Evolutionary conservation across 2,888 invertebrate genomes (phyloP).

Genomic region (Arrhopalites spinosus): DNA sequence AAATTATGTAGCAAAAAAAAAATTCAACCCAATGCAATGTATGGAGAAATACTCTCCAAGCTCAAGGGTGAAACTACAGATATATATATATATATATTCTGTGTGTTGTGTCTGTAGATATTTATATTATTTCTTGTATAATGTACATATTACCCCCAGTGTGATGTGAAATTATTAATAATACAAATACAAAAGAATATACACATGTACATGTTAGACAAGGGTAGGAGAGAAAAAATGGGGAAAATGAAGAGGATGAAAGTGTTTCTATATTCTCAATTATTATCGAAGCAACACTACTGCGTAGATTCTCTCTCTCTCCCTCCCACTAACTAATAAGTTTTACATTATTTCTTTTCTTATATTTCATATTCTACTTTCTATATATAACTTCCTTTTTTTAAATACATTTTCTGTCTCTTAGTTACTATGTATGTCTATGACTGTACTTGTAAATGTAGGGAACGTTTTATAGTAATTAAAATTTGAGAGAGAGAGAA

Average conservation of each 20-base stretch:
- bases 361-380: not conserved
- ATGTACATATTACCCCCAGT: not conserved
- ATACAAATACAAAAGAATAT: too few species aligned
- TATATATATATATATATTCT: not conserved
- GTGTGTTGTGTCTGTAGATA: too few species aligned
- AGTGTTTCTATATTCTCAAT: slow-evolving; percentile 4
- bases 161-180: too few species aligned
- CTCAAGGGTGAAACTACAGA: not conserved
- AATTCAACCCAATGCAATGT: too few species aligned
- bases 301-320: not conserved
- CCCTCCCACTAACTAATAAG: not conserved
- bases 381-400: not conserved
- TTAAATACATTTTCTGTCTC: too few species aligned
- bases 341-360: too few species aligned
- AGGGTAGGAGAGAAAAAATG: not conserved
- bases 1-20: not conserved
- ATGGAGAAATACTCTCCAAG: not conserved
- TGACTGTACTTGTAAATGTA: too few species aligned
- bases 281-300: not conserved
- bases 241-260: not conserved
- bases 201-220: too few species aligned
- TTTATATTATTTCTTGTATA: not conserved
- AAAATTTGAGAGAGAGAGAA: too few species aligned
- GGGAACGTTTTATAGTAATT: too few species aligned
- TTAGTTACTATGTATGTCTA: too few species aligned